phyloP scores from a whole-genome alignment of 2,113 vertebrate species.

The Antechinus stuartii region DNA sequence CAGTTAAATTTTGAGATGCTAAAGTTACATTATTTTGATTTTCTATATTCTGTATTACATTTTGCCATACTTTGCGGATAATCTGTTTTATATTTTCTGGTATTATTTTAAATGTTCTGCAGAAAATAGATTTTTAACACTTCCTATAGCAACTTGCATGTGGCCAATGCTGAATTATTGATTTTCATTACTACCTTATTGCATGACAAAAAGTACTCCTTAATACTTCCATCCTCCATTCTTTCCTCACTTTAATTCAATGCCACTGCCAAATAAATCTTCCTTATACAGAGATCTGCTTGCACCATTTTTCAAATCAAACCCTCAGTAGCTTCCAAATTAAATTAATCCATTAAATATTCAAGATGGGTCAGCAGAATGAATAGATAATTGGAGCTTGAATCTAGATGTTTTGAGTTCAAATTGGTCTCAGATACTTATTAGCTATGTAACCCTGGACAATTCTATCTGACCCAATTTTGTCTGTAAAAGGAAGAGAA shows the following conservation, averaged over 20 bases:
- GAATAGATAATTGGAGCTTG: not conserved
- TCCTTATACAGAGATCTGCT: not conserved
- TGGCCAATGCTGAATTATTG: not conserved
- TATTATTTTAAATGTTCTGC: conserved; percentile 45
- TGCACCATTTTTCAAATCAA: not conserved
- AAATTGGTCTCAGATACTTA: not conserved
- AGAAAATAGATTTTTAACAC: conserved; percentile 40
- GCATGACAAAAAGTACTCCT: not conserved
- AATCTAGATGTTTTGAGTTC: not conserved
- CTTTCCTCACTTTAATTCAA: not conserved
- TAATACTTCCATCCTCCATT: not conserved
- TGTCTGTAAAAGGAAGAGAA: not conserved
- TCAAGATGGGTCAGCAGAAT: not conserved
- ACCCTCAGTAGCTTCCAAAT: not conserved
- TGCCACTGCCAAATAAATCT: not conserved
- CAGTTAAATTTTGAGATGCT: conserved; percentile 62
- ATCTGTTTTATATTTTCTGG: conserved; percentile 32
- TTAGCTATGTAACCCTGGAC: not conserved
- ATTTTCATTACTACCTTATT: not conserved
- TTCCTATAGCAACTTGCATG: not conserved
- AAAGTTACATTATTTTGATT: conserved; percentile 60
- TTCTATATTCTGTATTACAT: conserved; percentile 53
- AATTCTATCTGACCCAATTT: not conserved
- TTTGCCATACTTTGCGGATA: conserved; percentile 51
- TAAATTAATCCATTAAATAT: not conserved